Evolutionary conservation across 2,113 vertebrate species (phyloP), one percentile per base, ranked within the genome.

Genomic region (Camelus bactrianus): DNA sequence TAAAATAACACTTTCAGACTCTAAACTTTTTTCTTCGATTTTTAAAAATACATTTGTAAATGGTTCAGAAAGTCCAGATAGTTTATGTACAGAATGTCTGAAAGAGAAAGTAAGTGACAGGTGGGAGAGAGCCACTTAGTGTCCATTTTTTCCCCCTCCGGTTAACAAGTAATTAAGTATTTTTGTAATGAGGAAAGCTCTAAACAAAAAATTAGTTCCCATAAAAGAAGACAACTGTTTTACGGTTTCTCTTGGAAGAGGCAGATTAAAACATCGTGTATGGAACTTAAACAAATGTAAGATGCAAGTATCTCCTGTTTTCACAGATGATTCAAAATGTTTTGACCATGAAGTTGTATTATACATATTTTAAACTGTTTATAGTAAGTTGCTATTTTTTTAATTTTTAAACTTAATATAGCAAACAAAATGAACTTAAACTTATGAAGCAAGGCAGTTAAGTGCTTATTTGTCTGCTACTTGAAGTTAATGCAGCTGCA

Each of bases 311-410:
- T 96, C 90, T 97, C 96, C 97, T 98, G 97, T 98, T 99, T 98
- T 98, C 98, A 98, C 97, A 98, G 98, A 98, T 96, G 98, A 87
- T 97, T 98, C 97, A 93, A 92, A 98, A 98, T 95, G 97, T 98
- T 98, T 98, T 97, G 97, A 97, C 98, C 98, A 97, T 97, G 95
- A 97, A 98, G 96, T 96, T 99, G 98, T 98, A 99, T 98, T 98
- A 98, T 99, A 98, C 97, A 98, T 98, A 98, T 98, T 99, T 99
- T 99, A 98, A 98, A 98, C 98, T 98, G 98, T 99, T 98, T 98
- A 99, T 98, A 99, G 98, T 98, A 98, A 98, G 98, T 98, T 98
- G 98, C 97, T 99, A 98, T 99, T 98, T 99, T 99, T 99, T 98
- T 98, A 98, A 98, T 98, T 98, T 99, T 98, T 96, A 97, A 98